Percentiles rank a stretch among this genome's conserved stretches.
Evolutionary conservation across 2,797 vertebrate genomes (phyloP).

Genomic region (Gambelia wislizenii): DNA sequence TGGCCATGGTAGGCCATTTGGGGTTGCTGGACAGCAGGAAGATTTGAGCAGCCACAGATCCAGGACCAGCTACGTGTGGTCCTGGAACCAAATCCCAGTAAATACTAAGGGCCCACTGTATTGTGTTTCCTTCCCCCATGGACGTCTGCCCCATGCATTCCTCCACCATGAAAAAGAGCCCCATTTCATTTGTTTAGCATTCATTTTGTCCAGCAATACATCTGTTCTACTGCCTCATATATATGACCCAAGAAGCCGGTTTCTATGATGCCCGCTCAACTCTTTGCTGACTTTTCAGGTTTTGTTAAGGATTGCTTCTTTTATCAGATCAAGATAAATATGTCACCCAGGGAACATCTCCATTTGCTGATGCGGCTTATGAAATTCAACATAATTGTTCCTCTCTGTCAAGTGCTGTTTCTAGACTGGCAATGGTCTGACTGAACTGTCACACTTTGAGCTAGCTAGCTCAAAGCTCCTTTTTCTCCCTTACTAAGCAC

Average conservation of each 20-base stretch:
- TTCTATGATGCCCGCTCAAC: not conserved
- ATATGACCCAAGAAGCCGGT: not conserved
- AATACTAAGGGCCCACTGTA: no score
- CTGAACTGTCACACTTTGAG: not conserved
- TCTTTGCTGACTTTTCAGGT: not conserved
- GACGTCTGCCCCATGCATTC: no score
- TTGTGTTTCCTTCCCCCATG: no score
- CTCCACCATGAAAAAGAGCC: no score
- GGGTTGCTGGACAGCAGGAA: no score
- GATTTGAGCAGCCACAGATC: no score
- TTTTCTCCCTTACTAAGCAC: not conserved
- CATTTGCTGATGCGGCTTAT: not conserved
- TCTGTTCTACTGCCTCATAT: not conserved
- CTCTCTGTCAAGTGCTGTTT: not conserved
- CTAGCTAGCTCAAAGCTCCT: not conserved
- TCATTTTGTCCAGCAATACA: no score
- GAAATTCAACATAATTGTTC: not conserved
- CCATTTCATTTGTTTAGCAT: no score
- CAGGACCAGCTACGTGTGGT: no score
- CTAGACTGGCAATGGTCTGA: no score
- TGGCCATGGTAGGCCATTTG: no score
- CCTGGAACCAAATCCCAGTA: no score
- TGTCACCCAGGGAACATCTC: not conserved
- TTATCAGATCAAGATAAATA: slow-evolving; percentile 8
- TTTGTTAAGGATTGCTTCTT: not conserved